Base-by-base conservation (phyloP, 2,797 vertebrate genomes). In the Lithobates sylvaticus region DNA sequence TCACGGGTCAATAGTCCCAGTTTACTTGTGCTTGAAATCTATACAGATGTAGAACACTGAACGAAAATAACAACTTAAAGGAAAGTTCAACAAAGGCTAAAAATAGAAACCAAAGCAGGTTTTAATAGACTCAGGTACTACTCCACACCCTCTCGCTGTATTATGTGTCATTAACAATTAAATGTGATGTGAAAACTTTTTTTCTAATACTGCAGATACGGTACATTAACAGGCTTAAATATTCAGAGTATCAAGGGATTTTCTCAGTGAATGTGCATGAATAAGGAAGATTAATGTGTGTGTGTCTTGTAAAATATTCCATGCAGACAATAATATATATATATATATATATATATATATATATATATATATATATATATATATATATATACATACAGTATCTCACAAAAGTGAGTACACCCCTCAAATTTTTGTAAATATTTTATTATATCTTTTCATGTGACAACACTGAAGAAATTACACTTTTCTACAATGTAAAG, bases 31-130 rank as follows among this genome's bases (percentile, higher is more conserved):
- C 32, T 71, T 81, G 58, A 64, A 70, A 61, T 81, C 72, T 64
- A 90, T 91, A 90, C 68, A 72, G 88, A 78, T 42, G 42, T 89
- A 92, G 89, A 91, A 91, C 90, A 83, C 70, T 77, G 2, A 65
- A 81, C 83, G 88, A 91, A 94, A 94, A 92, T 89, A 93, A 86
- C 91, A 93, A 90, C 89, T 85, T 88, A 87, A 89, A 93, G 90
- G 90, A 92, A 94, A 94, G 93, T 94, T 91, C 90, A 92, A 89
- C 81, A 2, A 71, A 47, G 26, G 84, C 91, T 94, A 94, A 91
- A 94, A 94, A 94, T 94, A 94, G 93, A 88, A 90, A 84, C 84
- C 32, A 73, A 82, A 65, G 0, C 77, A 23, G 78, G 77, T 86
- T 90, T 90, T 88, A 91, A 88, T 84, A 50, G 29, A 18, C 47